These are phyloP conservation scores for Drosophila eohydei DNA, from an alignment of 2,888 invertebrate species.

Conservation along the genomic window DNA sequence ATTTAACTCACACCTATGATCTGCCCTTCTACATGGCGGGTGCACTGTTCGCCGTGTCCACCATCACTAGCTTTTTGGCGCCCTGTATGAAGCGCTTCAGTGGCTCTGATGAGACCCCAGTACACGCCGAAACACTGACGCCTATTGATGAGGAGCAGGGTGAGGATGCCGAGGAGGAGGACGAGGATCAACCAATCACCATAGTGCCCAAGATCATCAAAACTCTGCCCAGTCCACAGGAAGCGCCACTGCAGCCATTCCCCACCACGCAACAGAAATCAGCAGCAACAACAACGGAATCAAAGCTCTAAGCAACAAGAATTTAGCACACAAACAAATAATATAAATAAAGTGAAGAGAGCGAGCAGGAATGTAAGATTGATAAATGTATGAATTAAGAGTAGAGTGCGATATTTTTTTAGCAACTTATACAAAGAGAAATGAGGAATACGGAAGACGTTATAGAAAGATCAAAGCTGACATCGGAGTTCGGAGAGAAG, in stretches of 20 bases:
- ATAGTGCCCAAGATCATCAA: constrained; percentile 92
- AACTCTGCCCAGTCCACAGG: constrained; percentile 89
- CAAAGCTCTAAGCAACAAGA: constrained; percentile 78
- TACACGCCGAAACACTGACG: constrained; percentile 90
- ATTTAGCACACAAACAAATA: constrained; percentile 45
- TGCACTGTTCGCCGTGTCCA: constrained; percentile 93
- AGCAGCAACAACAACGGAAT: constrained; percentile 67
- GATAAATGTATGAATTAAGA: constrained; percentile 27
- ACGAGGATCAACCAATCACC: constrained; percentile 90
- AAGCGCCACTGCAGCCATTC: constrained; percentile 68
- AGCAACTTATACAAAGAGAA: constrained; percentile 63
- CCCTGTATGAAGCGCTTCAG: constrained; percentile 89
- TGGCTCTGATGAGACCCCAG: constrained; percentile 87
- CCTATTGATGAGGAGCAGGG: constrained; percentile 94
- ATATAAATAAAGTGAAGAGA: constrained; percentile 34
- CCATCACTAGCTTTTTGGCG: constrained; percentile 93
- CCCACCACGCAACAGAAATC: constrained; percentile 48
- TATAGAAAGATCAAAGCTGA: neutral
- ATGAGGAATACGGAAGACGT: constrained; percentile 9
- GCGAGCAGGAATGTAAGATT: constrained; percentile 12
- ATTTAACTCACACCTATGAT: constrained; percentile 93
- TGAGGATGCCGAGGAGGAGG: constrained; percentile 90
- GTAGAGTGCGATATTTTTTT: constrained; percentile 61
- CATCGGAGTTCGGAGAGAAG: neutral
- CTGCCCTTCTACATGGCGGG: constrained; percentile 97